Percentiles rank a stretch among this genome's conserved stretches.
These are phyloP conservation scores for Aratinga solstitialis DNA, from an alignment of 2,797 vertebrate species.

Conservation along the genomic window DNA sequence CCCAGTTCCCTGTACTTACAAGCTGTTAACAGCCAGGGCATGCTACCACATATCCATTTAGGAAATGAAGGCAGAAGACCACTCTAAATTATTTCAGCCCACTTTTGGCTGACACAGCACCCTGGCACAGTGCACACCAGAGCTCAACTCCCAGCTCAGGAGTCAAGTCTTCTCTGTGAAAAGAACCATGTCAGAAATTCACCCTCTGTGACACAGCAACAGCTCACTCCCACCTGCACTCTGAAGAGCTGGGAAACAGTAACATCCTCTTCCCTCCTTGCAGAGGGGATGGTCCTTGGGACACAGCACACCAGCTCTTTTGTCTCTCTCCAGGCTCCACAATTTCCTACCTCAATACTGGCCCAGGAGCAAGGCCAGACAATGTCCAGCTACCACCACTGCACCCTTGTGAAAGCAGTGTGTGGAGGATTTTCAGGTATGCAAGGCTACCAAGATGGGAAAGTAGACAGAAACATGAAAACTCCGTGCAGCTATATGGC, in stretches of 20 bases:
- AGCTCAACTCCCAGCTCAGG: background rate
- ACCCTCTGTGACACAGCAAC: background rate
- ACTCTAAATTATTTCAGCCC: background rate
- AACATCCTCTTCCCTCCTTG: background rate
- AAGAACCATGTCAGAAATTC: background rate
- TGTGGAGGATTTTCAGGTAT: background rate
- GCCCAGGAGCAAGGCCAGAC: accelerated
- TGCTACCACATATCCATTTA: background rate
- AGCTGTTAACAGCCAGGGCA: background rate
- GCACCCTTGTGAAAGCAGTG: accelerated
- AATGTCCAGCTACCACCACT: background rate
- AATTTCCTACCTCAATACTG: accelerated
- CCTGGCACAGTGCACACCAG: background rate
- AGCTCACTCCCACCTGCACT: background rate
- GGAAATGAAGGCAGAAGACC: background rate
- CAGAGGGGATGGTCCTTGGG: background rate
- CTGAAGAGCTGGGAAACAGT: background rate
- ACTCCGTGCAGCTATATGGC: background rate
- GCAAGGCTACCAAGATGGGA: background rate
- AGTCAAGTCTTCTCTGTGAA: background rate
- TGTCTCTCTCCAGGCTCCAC: background rate
- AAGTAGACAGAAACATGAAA: background rate
- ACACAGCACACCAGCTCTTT: accelerated
- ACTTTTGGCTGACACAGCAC: background rate
- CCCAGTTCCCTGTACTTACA: background rate